These are phyloP conservation scores for Epiblema foenella DNA, from an alignment of 2,888 invertebrate genomes.

Conservation along the genomic window DNA sequence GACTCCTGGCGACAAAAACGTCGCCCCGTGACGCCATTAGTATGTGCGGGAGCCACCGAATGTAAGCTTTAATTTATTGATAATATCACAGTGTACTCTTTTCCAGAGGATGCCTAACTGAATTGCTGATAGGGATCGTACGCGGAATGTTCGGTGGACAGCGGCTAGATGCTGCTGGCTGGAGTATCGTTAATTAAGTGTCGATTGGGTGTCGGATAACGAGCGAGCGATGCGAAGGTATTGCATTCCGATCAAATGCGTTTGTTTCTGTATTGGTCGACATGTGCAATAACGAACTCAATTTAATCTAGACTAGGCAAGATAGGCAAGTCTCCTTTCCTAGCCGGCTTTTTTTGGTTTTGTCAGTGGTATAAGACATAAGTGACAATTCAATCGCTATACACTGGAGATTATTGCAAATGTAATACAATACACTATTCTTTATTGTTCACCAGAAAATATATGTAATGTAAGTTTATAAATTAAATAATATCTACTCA, in stretches of 20 bases:
- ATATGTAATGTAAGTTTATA: too few relatives aligned
- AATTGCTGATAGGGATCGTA: constrained; percentile 15
- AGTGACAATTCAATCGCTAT: background rate
- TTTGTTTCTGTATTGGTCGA: background rate
- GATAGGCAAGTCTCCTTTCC: too few relatives aligned
- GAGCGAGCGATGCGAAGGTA: constrained; percentile 13
- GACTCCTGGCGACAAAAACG: constrained; percentile 65
- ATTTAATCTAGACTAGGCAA: background rate
- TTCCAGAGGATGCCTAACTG: constrained; percentile 31
- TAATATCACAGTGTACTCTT: constrained; percentile 49
- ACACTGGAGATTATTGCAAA: too few relatives aligned
- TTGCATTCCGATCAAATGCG: constrained; percentile 21
- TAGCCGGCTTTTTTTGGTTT: background rate
- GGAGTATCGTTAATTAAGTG: constrained; percentile 39
- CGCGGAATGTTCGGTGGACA: constrained; percentile 1
- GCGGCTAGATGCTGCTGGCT: background rate
- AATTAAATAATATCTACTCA: too few relatives aligned
- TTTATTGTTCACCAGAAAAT: too few relatives aligned
- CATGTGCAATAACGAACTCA: background rate
- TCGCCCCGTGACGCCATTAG: constrained; percentile 81
- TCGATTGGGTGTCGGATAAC: constrained; percentile 36
- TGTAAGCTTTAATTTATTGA: constrained; percentile 83
- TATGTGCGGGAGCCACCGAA: constrained; percentile 76
- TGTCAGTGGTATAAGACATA: background rate
- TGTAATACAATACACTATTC: too few relatives aligned